phyloP scores from a whole-genome alignment of 2,113 vertebrate genomes.

The Hippocampus guttulatus region DNA sequence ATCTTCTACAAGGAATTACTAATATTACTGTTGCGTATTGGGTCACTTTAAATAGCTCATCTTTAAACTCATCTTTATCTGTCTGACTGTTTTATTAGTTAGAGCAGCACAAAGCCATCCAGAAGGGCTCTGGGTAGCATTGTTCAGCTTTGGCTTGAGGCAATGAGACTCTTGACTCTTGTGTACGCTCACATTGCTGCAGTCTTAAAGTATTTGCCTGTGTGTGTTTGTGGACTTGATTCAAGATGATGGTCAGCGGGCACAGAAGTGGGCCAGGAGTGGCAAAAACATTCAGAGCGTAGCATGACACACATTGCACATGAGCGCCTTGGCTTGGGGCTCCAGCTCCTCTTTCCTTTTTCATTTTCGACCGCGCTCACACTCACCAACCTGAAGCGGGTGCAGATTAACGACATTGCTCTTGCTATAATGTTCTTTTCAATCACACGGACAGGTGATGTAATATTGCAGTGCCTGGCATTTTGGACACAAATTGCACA shows the following conservation, averaged over 20 bases:
- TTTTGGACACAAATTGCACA: not conserved
- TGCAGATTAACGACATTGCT: not conserved
- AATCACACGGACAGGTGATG: too few species aligned
- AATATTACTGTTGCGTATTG: too few species aligned
- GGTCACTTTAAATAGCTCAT: not conserved
- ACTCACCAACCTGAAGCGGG: conserved; percentile 20
- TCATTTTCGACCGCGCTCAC: conserved; percentile 17
- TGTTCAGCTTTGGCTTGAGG: conserved; percentile 32
- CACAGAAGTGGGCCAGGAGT: conserved; percentile 32
- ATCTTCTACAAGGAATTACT: too few species aligned
- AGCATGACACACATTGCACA: conserved; percentile 47
- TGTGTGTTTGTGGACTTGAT: conserved; percentile 35
- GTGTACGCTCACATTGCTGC: conserved; percentile 10
- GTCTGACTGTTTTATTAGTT: not conserved
- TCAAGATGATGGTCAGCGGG: conserved; percentile 33
- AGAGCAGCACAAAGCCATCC: not conserved
- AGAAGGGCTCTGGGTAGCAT: conserved; percentile 1
- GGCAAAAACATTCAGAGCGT: conserved; percentile 46
- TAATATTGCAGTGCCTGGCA: too few species aligned
- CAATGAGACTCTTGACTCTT: conserved; percentile 11
- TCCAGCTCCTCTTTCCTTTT: conserved; percentile 37
- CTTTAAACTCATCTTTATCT: too few species aligned
- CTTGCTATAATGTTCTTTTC: too few species aligned
- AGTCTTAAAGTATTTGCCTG: not conserved
- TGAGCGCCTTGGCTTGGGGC: conserved; percentile 33